Conservation (phyloP, 2,888 invertebrate genomes). For the Deilephila elpenor region DNA sequence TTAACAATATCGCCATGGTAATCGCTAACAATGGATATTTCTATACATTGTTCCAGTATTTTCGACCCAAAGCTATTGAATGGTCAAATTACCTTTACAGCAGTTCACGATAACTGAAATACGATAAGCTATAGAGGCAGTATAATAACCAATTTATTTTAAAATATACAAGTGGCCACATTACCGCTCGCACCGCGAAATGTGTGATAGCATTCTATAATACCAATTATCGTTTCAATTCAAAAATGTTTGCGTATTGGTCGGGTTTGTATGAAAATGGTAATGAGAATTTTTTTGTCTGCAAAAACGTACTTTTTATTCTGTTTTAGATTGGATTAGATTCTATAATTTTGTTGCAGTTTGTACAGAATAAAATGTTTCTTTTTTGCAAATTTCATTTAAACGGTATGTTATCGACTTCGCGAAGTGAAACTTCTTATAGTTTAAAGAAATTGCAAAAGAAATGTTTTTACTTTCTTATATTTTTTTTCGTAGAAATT, state of each 20-base stretch:
- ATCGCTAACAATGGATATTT: conserved; percentile 50
- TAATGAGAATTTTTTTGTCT: conserved; percentile 10
- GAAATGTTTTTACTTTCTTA: too few species aligned
- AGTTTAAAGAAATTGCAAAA: background rate
- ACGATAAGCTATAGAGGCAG: conserved; percentile 56
- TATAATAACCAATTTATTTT: conserved; percentile 63
- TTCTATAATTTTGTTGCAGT: conserved; percentile 6
- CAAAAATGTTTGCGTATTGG: conserved; percentile 29
- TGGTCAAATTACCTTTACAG: conserved; percentile 64
- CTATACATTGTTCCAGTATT: conserved; percentile 46
- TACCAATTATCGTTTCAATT: conserved; percentile 32
- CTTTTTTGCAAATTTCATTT: background rate
- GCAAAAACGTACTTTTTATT: conserved; percentile 8
- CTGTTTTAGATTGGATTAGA: background rate
- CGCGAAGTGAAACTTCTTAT: background rate
- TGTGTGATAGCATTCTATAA: conserved; percentile 31
- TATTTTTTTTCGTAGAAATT: too few species aligned
- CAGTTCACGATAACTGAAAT: conserved; percentile 56
- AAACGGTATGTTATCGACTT: background rate
- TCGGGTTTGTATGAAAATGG: conserved; percentile 26
- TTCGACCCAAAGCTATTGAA: conserved; percentile 61
- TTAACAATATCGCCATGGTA: conserved; percentile 48
- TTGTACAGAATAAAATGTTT: background rate
- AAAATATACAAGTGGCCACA: conserved; percentile 57
- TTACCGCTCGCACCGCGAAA: conserved; percentile 43